Base-by-base conservation (phyloP, 2,888 invertebrate genomes). In the Leptinotarsa tumamoca region DNA sequence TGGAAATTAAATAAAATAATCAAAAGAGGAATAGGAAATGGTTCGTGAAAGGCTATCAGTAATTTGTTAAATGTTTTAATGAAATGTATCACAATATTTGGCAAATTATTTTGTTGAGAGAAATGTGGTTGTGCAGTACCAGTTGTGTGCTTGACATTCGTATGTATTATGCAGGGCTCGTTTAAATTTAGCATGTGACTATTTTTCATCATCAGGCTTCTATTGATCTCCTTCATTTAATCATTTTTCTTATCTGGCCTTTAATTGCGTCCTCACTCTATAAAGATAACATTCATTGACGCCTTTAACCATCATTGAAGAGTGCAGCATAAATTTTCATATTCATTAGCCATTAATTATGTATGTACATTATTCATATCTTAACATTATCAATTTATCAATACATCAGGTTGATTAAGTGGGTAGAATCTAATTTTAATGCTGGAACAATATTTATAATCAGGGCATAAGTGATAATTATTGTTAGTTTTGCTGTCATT, bases 11-110 rank as follows among this genome's bases (percentile, higher is more conserved):
- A 63, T 33, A 63, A n/a, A 33, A 63, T 63, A 7, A 63, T 63
- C 43, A 43, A 33, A 63, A 17, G 18, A 63, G 63, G 13, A 63
- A 63, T 63, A 63, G 63, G 63, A 63, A 63, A 63, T 63, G 63
- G 27, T 63, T 43, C 33, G 63, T 33, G 33, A 27, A 63, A 63
- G 17, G 17, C 33, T 63, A 33, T 63, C 63, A 63, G 58, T 58
- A 21, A n/a, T 63, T 43, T 33, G 23, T 27, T 43, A 13, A 43
- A 33, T 63, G 43, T 63, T 43, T 63, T 33, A 33, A 33, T 63
- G 3, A 63, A 63, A 63, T 63, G 61, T 61, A 61, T 23, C 14
- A 27, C 27, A n/a, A 13, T 14, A 61, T 61, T 21, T 23, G 14
- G 4, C 17, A 17, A 61, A 23, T 27, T 15, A 63, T 33, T 33